Conservation (phyloP, 2,797 vertebrate species). For the Serranus cabrilla region DNA sequence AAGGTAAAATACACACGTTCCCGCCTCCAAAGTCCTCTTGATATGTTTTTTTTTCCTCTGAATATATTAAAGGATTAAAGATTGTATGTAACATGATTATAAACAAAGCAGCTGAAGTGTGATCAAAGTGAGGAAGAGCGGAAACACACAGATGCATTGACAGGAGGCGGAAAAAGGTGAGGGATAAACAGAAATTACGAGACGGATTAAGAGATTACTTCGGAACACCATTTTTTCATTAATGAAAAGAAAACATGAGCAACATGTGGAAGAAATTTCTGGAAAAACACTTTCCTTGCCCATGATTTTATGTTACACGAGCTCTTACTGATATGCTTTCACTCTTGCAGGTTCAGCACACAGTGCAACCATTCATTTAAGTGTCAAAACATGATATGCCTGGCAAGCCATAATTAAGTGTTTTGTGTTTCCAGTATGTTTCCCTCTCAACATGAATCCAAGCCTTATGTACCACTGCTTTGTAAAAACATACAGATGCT, state of each 20-base stretch:
- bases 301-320: constrained; percentile 9
- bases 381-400: constrained; percentile 38
- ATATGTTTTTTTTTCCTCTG: constrained; percentile 58
- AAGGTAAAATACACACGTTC: constrained; percentile 53
- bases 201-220: constrained; percentile 66
- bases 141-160: constrained; percentile 25
- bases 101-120: constrained; percentile 61
- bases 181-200: constrained; percentile 59
- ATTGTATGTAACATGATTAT: constrained; percentile 67
- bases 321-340: constrained; percentile 19
- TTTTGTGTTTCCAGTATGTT: constrained; percentile 23
- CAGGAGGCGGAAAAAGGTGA: constrained; percentile 52
- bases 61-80: constrained; percentile 67
- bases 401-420: constrained; percentile 22
- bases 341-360: constrained; percentile 18
- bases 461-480: background rate
- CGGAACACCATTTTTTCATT: constrained; percentile 36
- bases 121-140: constrained; percentile 56
- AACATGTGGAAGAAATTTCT: constrained; percentile 1
- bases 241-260: constrained; percentile 53
- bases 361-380: constrained; percentile 28
- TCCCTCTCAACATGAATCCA: constrained; percentile 1
- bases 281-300: constrained; percentile 16
- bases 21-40: constrained; percentile 43
- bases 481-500: background rate